phyloP scores from a whole-genome alignment of 2,113 vertebrate genomes.

The Ailurus styani region DNA sequence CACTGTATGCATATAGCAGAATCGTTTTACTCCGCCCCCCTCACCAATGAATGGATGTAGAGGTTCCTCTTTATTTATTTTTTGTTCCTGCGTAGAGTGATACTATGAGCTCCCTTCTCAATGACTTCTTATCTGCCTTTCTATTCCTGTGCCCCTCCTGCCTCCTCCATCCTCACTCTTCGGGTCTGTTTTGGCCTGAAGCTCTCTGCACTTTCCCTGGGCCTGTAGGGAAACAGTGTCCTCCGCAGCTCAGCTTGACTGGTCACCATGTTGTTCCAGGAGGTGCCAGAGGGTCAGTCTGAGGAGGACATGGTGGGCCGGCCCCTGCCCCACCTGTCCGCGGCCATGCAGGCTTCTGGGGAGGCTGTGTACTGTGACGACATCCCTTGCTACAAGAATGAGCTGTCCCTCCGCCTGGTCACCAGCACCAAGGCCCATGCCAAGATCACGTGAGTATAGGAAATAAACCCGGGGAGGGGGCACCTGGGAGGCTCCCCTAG shows the following conservation, averaged over 20 bases:
- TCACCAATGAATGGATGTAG: neutral
- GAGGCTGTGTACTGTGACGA: constrained; percentile 97
- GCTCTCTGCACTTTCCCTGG: neutral
- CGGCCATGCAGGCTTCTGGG: constrained; percentile 91
- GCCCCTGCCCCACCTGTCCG: constrained; percentile 91
- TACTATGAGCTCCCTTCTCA: neutral
- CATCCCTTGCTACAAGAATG: constrained; percentile 90
- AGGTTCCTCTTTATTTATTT: neutral
- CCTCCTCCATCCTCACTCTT: neutral
- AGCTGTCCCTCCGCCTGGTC: constrained; percentile 90
- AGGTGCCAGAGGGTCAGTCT: constrained; percentile 86
- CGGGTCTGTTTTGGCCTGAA: neutral
- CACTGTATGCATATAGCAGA: too few species aligned
- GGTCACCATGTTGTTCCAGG: constrained; percentile 80
- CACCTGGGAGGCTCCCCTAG: fast-evolving
- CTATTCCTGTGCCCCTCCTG: neutral
- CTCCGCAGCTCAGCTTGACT: neutral
- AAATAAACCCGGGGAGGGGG: neutral
- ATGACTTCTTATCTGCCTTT: neutral
- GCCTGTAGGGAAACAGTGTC: neutral
- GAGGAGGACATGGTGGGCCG: constrained; percentile 89
- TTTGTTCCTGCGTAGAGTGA: neutral
- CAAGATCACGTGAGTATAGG: constrained; percentile 87
- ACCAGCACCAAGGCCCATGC: constrained; percentile 93
- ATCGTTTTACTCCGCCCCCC: neutral